Evolutionary conservation across 1,140 invertebrate genomes (phyloP).

Genomic region (Dreissena polymorpha): DNA sequence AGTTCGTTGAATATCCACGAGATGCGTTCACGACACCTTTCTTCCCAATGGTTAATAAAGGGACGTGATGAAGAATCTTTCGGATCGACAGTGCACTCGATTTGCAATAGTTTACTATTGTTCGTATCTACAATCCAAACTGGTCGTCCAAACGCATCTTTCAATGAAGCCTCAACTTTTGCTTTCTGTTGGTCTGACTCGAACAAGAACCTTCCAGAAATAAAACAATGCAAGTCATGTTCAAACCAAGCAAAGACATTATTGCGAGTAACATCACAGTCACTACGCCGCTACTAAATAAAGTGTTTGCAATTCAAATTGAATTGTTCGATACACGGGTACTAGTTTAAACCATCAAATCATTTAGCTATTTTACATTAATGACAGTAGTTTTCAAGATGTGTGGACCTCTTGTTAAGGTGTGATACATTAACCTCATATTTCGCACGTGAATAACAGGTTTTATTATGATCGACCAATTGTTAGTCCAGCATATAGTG

Average conservation of each 20-base stretch:
- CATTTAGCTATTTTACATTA: too few relatives aligned
- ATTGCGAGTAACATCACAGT: neutral
- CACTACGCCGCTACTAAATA: neutral
- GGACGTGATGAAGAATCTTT: constrained; percentile 7
- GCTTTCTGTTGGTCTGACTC: neutral
- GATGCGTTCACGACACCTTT: neutral
- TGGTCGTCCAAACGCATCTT: neutral
- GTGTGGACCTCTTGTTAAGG: too few relatives aligned
- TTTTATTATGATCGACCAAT: too few relatives aligned
- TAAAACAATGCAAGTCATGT: neutral
- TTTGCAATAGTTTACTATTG: neutral
- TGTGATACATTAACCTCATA: too few relatives aligned
- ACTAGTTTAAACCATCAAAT: too few relatives aligned
- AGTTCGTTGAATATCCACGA: neutral
- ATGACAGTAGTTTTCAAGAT: too few relatives aligned
- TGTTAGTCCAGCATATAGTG: too few relatives aligned
- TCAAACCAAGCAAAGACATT: neutral
- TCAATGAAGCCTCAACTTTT: neutral
- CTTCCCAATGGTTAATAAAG: constrained; percentile 15
- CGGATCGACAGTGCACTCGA: constrained; percentile 6
- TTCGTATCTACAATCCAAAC: neutral
- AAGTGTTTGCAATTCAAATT: neutral
- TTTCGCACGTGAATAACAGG: too few relatives aligned
- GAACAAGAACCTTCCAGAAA: neutral
- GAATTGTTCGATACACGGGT: neutral